Percentiles rank a stretch among this genome's conserved stretches.
Conservation (phyloP, 2,113 vertebrate species). For the Gopherus evgoodei region DNA sequence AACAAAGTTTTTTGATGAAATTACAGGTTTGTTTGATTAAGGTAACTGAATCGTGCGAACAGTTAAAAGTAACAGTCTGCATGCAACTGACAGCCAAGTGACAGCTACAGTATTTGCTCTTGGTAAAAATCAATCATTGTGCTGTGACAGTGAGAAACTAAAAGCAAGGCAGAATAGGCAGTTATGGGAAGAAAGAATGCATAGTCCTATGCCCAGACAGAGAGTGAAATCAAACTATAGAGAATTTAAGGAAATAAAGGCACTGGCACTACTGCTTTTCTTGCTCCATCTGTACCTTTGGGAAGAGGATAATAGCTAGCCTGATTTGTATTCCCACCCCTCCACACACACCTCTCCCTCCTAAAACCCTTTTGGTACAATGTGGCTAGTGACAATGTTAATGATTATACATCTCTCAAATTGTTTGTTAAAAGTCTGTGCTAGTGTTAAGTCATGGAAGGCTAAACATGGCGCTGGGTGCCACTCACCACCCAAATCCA, state of each 20-base stretch:
- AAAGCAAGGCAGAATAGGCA: not conserved
- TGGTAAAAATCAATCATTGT: not conserved
- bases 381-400: not conserved
- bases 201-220: not conserved
- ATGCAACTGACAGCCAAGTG: not conserved
- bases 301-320: not conserved
- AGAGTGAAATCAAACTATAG: not conserved
- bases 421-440: not conserved
- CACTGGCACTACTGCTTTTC: too few species aligned
- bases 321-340: not conserved
- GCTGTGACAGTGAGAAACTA: not conserved
- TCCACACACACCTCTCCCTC: not conserved
- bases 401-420: not conserved
- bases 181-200: not conserved
- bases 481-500: not conserved
- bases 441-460: not conserved
- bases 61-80: not conserved
- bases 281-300: not conserved
- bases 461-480: not conserved
- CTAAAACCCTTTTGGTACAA: not conserved
- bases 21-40: not conserved
- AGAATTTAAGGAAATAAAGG: not conserved
- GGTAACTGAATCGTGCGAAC: not conserved
- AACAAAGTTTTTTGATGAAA: not conserved
- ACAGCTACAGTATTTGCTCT: not conserved